phyloP scores from a whole-genome alignment of 2,888 invertebrate species.

The Hemistola chrysoprasaria region DNA sequence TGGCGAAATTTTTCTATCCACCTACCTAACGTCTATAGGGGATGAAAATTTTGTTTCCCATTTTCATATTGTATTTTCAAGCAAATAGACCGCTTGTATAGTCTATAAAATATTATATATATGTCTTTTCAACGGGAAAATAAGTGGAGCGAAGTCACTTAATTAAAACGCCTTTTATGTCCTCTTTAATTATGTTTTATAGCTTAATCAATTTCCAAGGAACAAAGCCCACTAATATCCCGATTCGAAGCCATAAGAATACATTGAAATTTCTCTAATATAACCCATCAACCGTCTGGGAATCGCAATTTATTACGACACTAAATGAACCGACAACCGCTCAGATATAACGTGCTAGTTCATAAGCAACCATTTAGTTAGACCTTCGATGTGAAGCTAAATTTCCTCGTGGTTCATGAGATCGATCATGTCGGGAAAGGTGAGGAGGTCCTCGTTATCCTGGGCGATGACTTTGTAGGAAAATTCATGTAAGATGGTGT shows the following conservation, averaged over 20 bases:
- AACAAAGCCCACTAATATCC: background rate
- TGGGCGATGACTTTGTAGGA: constrained; percentile 36
- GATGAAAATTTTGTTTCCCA: too few relatives aligned
- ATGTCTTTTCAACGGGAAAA: too few relatives aligned
- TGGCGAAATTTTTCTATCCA: too few relatives aligned
- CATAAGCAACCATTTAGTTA: constrained; percentile 36
- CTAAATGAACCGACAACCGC: constrained; percentile 62
- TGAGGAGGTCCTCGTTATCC: constrained; percentile 25
- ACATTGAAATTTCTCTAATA: constrained; percentile 5
- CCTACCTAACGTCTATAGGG: too few relatives aligned
- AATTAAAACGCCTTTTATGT: too few relatives aligned
- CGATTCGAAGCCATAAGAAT: constrained; percentile 1
- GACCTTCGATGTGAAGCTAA: constrained; percentile 32
- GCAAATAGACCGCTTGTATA: too few relatives aligned
- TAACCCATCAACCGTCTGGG: constrained; percentile 52
- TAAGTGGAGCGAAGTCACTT: too few relatives aligned
- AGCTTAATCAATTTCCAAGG: too few relatives aligned
- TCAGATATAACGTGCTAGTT: constrained; percentile 49
- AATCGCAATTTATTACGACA: constrained; percentile 62
- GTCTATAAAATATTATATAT: too few relatives aligned
- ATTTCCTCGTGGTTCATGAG: background rate
- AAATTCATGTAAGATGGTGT: constrained; percentile 62
- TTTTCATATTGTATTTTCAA: too few relatives aligned
- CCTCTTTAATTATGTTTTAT: too few relatives aligned
- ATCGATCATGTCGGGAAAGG: constrained; percentile 6